These are phyloP conservation scores for Cottus gobio DNA, from an alignment of 2,113 vertebrate species.

Conservation along the genomic window DNA sequence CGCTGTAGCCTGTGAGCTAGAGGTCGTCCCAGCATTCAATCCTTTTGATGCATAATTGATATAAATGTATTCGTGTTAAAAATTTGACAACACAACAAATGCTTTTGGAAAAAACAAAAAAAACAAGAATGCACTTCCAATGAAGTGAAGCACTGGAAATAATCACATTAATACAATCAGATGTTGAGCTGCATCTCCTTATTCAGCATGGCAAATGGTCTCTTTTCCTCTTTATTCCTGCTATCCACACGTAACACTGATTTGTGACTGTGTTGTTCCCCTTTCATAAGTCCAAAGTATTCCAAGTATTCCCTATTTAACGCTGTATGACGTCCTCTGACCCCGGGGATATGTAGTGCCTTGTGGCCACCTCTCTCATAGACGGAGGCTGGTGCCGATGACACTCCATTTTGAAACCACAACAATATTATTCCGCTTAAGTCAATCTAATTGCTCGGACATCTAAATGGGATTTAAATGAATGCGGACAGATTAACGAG, in stretches of 20 bases:
- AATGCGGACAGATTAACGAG: slow-evolving; percentile 77
- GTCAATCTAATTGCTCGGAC: slow-evolving; percentile 75
- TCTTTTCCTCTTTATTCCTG: neutral
- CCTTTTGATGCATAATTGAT: slow-evolving; percentile 51
- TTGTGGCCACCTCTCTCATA: slow-evolving; percentile 31
- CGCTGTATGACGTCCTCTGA: neutral
- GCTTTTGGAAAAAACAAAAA: slow-evolving; percentile 24
- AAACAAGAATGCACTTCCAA: slow-evolving; percentile 23
- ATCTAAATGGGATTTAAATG: slow-evolving; percentile 80
- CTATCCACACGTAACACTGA: neutral
- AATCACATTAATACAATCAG: neutral
- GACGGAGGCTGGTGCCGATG: slow-evolving; percentile 37
- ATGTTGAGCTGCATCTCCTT: neutral
- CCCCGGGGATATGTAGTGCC: neutral
- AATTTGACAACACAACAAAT: slow-evolving; percentile 56
- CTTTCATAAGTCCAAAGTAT: neutral
- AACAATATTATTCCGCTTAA: slow-evolving; percentile 79
- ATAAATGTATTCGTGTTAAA: slow-evolving; percentile 19
- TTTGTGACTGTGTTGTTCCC: neutral
- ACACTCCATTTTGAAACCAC: slow-evolving; percentile 72
- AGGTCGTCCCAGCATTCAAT: slow-evolving; percentile 6
- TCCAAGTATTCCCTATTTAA: slow-evolving; percentile 1
- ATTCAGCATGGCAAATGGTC: neutral
- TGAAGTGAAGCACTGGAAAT: neutral
- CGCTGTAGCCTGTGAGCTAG: neutral